phyloP scores from a whole-genome alignment of 2,113 vertebrate species.

The Erythrolamprus reginae region DNA sequence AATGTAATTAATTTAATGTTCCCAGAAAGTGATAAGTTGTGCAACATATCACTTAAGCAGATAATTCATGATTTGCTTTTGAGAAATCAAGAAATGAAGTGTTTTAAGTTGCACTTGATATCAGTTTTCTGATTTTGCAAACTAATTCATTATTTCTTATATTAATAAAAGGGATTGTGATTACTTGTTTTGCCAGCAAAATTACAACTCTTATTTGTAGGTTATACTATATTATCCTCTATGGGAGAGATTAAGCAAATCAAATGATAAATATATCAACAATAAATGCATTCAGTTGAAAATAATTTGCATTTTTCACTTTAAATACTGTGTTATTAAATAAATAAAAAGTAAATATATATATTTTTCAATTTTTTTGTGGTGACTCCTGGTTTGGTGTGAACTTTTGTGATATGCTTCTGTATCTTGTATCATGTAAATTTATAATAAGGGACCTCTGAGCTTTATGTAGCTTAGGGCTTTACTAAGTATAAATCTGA shows the following conservation, averaged over 20 bases:
- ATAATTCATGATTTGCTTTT: not conserved
- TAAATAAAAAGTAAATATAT: not conserved
- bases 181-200: not conserved
- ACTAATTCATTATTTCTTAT: not conserved
- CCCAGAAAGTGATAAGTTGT: not conserved
- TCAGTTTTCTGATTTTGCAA: not conserved
- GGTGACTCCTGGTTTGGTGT: not conserved
- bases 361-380: not conserved
- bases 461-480: not conserved
- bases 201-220: too few species aligned
- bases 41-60: not conserved
- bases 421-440: not conserved
- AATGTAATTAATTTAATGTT: not conserved
- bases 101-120: not conserved
- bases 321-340: not conserved
- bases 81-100: not conserved
- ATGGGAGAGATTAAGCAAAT: too few species aligned
- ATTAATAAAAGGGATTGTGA: not conserved
- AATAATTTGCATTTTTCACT: not conserved
- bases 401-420: not conserved
- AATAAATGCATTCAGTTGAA: not conserved
- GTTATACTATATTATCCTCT: too few species aligned
- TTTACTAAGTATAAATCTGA: not conserved
- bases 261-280: not conserved
- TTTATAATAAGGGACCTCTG: not conserved